Base-by-base conservation (phyloP, 2,113 vertebrate genomes). In the Haemorhous mexicanus region DNA sequence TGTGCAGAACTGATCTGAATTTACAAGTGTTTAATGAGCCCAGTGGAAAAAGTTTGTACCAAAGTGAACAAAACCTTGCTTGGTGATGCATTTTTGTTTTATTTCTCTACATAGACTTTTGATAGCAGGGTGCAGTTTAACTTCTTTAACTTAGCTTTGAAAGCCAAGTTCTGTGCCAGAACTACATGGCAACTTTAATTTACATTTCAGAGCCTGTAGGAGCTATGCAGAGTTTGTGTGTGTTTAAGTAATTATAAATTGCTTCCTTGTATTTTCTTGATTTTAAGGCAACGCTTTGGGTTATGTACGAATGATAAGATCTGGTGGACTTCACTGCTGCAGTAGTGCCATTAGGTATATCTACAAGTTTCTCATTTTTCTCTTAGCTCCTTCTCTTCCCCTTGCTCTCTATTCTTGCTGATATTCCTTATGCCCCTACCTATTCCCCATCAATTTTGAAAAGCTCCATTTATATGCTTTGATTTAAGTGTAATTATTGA, bases 251-350 rank as follows among this genome's bases (percentile, higher is more conserved):
- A 64, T 35, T 63, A n/a, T 7, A 22, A 81, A 39, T 84, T 49
- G 16, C 21, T 82, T 79, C 26, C 47, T 69, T 87, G 6, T 56
- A 81, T 84, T 58, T 21, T 30, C 43, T n/a, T 96, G 19, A 63
- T 95, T 96, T 97, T 96, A 39, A 99, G 99, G 99, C 63, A 99
- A 99, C 1, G 99, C 99, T 39, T 99, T 99, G 99, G 99, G 99
- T 76, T 99, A 99, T 27, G 98, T 99, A 59, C 98, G 99, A 16
- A 99, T 99, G 99, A 99, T 99, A 96, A 98, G 99, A 80, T 99
- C 99, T 58, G 99, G 99, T 81, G 99, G 99, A 61, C 98, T 99
- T 79, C 99, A 99, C 91, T 99, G 99, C 88, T 99, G 99, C 95
- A 99, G 99, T 96, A 99, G 99, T 87, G 99, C 99, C 39, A 99